Evolutionary conservation across 2,888 invertebrate genomes (phyloP), one percentile per base, ranked within the genome.

Genomic region (Salpingus planirostris): DNA sequence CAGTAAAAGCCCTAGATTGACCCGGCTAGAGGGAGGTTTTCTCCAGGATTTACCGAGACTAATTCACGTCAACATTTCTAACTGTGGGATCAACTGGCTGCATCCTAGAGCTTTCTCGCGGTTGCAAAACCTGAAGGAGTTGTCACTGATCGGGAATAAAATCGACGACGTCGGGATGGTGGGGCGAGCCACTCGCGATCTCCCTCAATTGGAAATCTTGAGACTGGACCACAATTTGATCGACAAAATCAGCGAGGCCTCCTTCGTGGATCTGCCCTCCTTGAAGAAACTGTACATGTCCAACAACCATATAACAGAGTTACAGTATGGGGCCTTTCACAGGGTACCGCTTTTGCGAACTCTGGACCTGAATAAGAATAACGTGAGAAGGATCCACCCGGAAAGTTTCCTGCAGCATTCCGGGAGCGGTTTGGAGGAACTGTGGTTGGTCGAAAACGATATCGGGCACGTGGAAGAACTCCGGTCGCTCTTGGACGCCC

Each of bases 131-230:
- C 57, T 89, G 36, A 70, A 70, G 26, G 81, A 82, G 48, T 59
- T 90, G 8, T 76, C 80, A 12, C 62, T 90, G 1, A 71, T 73
- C 8, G 73, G 78, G 27, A 90, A 90, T 54, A 71, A 74, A 46
- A 76, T 90, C 43, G 68, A 71, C 6, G 88, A 89, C 55, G 84
- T 85, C 7, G 76, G 77, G n/a, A 80, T 87, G 76, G 72, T 89
- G 6, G 88, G 89, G 2, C 71, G 84, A 46, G 80, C 80, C 7
- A 73, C 79, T 8, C 73, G 82, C 57, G 88, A 87, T 51, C 66
- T 89, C 27, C 78, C 80, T n/a, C 72, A 74, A 35, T 60, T 90
- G 15, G 75, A 81, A 28, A 70, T 73, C 13, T 60, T 90, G 15
- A 73, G 79, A 36, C 62, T 90, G 8, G 83, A 83, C 52, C 62